Base-by-base conservation (phyloP, 2,113 vertebrate species). In the Mustela lutreola region DNA sequence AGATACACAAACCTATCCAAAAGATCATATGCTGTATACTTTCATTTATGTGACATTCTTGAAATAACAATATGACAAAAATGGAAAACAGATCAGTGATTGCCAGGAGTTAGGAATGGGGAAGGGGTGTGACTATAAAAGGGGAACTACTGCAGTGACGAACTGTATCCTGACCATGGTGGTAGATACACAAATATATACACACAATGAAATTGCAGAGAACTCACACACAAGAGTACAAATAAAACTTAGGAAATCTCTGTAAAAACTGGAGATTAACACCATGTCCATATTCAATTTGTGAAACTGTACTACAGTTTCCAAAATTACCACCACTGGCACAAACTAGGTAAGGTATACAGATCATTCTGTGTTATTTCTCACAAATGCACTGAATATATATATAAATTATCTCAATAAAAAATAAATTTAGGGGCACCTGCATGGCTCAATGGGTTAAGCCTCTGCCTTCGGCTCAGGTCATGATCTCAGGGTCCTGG, bases 51-150 rank as follows among this genome's bases (percentile, higher is more conserved):
- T 91, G 79, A 85, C n/a, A 70, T 24, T 79, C 33, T 24, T 91
- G 89, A 95, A 79, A 91, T 91, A 56, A 73, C 48, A 56, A 94
- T 75, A 83, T 45, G 48, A 87, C 19, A 76, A n/a, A 79, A 65
- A 65, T 39, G 48, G 50, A 67, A 12, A 50, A 70, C 26, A 63
- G 45, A 83, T 19, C 26, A 65, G 26, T 65, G 58, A 48, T 58
- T 58, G 58, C 58, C 58, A 58, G 58, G 18, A 58, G 19, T 18
- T 56, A 92, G 83, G 24, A 42, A 70, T 50, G 7, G 18, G 22
- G 60, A 24, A 9, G 26, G 8, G 22, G 39, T 63, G 7, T 92
- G 89, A 56, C 73, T 56, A 81, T 53, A 53, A 81, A 79, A 63
- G 19, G 33, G 36, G 16, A 84, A 80, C 5, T 8, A 16, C 33